Evolutionary conservation across 2,888 invertebrate genomes (phyloP), one percentile per base, ranked within the genome.

Genomic region (Hemicrepidius hirtus): DNA sequence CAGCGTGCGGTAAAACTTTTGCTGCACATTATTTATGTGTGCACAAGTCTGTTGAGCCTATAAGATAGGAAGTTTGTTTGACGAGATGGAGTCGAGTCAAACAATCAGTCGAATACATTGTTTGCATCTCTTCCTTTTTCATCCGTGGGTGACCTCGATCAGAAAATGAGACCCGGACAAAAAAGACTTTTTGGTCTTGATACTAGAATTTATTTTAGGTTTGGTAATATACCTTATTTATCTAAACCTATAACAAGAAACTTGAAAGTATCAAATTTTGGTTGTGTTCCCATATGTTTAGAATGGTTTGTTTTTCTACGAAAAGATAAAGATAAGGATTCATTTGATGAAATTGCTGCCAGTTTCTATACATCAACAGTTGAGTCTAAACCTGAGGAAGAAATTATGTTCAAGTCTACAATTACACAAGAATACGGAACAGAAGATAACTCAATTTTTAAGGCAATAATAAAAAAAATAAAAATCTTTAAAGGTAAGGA

Each of bases 261-360:
- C 62, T 55, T 85, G 12, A 75, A 78, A 55, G 32, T 85, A 5
- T 80, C 74, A 55, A 86, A 86, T 74, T 80, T 77, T 1, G 82
- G 83, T 65, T 62, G 68, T 0, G 55, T 85, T 32, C 83, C 84
- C 3, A 28, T 85, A 37, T 73, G 67, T 32, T 71, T 85, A 16
- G 72, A 80, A 9, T 86, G 86, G 85, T 80, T 85, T 66, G 74
- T 80, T 35, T 84, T 83, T 68, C 32, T 81, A 49, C 13, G 20
- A 74, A 78, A 0, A 6, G 24, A 35, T n/a, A 44, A 74, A 44
- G 20, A 53, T 4, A 41, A 18, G 55, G 71, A 12, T 18, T 6
- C 4, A 59, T 83, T 84, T 59, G 81, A 79, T 40, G n/a, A 83
- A 3, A 18, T 80, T 20, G 46, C 83, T 20, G 80, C 81, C 50